These are phyloP conservation scores for Poecile montanus DNA, from an alignment of 2,797 vertebrate species.

Conservation along the genomic window DNA sequence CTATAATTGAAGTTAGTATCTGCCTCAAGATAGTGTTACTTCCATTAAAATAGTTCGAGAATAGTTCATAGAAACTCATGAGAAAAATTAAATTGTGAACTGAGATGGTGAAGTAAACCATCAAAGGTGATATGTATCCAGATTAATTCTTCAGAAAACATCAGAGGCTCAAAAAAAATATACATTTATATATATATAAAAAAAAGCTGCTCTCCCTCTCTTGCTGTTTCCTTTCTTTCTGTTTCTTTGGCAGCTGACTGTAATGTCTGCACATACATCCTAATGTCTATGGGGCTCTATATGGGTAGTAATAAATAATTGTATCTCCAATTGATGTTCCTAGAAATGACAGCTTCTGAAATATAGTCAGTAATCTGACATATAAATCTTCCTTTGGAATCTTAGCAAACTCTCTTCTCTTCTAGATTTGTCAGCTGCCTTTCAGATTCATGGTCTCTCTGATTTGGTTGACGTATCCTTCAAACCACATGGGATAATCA, in stretches of 20 bases:
- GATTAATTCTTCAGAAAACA: neutral
- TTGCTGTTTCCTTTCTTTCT: neutral
- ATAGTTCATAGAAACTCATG: neutral
- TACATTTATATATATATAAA: too few relatives aligned
- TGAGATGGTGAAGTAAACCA: neutral
- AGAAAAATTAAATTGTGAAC: neutral
- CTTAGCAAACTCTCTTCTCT: slow-evolving; percentile 5
- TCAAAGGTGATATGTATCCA: neutral
- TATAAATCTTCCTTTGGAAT: slow-evolving; percentile 14
- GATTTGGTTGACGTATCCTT: neutral
- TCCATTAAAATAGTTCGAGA: neutral
- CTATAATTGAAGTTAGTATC: neutral
- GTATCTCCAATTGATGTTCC: neutral
- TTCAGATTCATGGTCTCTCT: neutral
- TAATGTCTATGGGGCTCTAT: neutral
- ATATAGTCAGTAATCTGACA: slow-evolving; percentile 7
- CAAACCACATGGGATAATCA: neutral
- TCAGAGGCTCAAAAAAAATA: neutral
- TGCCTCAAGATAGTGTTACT: neutral
- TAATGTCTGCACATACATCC: neutral
- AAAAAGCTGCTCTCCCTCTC: neutral
- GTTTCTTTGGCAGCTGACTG: neutral
- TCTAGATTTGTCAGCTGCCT: slow-evolving; percentile 36
- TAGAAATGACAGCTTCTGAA: slow-evolving; percentile 42
- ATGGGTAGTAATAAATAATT: slow-evolving; percentile 13